phyloP scores from a whole-genome alignment of 37 sponge, comb jelly and placozoan species.

The Beroe ovata region DNA sequence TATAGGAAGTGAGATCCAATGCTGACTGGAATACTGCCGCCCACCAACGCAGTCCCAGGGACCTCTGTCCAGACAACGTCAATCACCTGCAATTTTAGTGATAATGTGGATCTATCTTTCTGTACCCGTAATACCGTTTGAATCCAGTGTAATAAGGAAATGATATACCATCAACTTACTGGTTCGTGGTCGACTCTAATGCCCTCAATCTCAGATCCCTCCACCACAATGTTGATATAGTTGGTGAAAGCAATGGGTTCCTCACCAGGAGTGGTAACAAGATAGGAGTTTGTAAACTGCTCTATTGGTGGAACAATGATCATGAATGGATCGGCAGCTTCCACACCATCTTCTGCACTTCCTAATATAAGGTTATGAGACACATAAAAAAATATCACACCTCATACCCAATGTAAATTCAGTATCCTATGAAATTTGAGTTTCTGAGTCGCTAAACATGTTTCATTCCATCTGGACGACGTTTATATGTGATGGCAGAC shows the following conservation, averaged over 20 bases:
- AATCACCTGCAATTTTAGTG: no score
- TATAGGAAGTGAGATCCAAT: slow-evolving; percentile 56
- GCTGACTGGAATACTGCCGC: slow-evolving; percentile 13
- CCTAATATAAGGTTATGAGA: not conserved
- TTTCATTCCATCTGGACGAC: no score
- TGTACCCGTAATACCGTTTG: no score
- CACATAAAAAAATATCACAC: no score
- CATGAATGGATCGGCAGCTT: slow-evolving; percentile 66
- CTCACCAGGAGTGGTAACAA: slow-evolving; percentile 39
- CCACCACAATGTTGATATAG: slow-evolving; percentile 60
- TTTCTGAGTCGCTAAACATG: no score
- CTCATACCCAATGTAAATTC: no score
- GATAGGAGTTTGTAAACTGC: slow-evolving; percentile 63
- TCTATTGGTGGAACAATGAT: slow-evolving; percentile 63
- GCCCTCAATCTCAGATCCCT: slow-evolving; percentile 18
- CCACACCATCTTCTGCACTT: slow-evolving; percentile 1
- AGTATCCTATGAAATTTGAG: no score
- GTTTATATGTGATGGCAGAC: no score
- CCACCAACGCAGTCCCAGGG: not conserved
- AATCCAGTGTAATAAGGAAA: no score
- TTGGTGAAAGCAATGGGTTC: slow-evolving; percentile 59
- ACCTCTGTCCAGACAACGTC: slow-evolving; percentile 33
- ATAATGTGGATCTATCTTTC: no score
- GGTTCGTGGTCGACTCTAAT: slow-evolving; percentile 22
- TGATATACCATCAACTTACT: slow-evolving; percentile 8